Base-by-base conservation (phyloP, 1,140 invertebrate genomes). In the Sycophila sp. region DNA sequence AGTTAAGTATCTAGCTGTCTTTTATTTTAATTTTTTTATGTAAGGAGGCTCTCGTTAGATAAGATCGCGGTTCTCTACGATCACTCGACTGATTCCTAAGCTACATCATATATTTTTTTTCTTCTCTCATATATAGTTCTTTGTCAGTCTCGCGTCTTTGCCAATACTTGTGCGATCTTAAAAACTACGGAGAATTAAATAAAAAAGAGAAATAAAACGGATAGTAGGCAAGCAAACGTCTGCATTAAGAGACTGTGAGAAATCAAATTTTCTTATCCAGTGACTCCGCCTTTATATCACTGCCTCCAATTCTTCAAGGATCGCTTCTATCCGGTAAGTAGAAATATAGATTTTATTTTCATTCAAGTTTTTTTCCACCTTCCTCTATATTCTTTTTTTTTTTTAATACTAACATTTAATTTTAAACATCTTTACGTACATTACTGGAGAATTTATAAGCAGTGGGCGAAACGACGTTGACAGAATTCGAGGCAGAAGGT, bases 91-190 rank as follows among this genome's bases (percentile, higher is more conserved):
- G 11, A 30, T 24, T 55, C 36, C 58, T 69, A 42, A 69, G 7
- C 58, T 47, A 70, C 30, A 24, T 22, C 34, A n/a, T 22, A 36
- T 26, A 15, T 62, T 62, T 19, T 64, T 60, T 34, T 55, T n/a
- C 45, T 55, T 45, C 24, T 55, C 38, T 62, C 19, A 38, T 36
- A 11, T 22, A n/a, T n/a, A n/a, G n/a, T n/a, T n/a, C n/a, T n/a
- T n/a, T n/a, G n/a, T 67, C 36, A 66, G 63, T 66, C 51, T 55
- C 49, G 36, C 51, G 63, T 53, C 24, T 62, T 62, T 55, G 47
- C 32, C 49, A 55, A 56, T 63, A 47, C 28, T 70, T 38, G 40
- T 51, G 68, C 68, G 60, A 56, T 58, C 68, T 70, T 70, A 70
- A 36, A 11, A 70, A 38, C 68, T 70, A 70, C 28, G 4, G 40